A percentile compares a stretch with the other conserved stretches of the same genome.
Evolutionary conservation across 1,140 invertebrate species (phyloP).

Genomic region (Bombus balteatus): DNA sequence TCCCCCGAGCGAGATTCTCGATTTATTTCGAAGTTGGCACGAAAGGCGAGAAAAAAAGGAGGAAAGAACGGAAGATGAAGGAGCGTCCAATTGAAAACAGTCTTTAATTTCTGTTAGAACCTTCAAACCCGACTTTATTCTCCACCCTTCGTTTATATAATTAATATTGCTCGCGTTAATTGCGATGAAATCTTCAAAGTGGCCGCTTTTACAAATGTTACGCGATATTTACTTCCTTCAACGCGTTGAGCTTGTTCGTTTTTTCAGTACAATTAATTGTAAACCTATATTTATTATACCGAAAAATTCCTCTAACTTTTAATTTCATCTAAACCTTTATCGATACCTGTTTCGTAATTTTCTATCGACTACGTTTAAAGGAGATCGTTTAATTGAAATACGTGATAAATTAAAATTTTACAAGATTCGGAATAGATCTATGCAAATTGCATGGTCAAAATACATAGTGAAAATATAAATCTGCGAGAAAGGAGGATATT

Average conservation of each 20-base stretch:
- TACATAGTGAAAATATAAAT: no score
- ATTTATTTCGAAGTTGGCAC: conserved; percentile 10
- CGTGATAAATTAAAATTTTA: neutral
- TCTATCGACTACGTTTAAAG: neutral
- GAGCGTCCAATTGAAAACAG: neutral
- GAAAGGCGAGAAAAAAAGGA: neutral
- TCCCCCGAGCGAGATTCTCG: neutral
- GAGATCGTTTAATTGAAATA: neutral
- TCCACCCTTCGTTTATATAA: neutral
- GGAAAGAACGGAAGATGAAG: neutral
- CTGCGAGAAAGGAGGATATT: no score
- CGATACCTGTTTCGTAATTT: neutral
- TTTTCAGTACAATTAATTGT: no score
- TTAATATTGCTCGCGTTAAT: conserved; percentile 4
- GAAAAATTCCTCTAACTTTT: neutral
- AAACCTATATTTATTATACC: neutral
- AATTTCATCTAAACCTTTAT: no score
- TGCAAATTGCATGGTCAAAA: neutral
- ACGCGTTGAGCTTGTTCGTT: no score
- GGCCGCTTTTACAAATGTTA: neutral
- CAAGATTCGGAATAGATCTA: neutral
- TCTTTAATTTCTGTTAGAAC: conserved; percentile 5
- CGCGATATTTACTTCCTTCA: neutral
- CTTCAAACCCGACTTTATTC: conserved; percentile 5
- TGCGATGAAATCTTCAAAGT: neutral